phyloP scores from a whole-genome alignment of 2,888 invertebrate species.

The Leptinotarsa haldemani region DNA sequence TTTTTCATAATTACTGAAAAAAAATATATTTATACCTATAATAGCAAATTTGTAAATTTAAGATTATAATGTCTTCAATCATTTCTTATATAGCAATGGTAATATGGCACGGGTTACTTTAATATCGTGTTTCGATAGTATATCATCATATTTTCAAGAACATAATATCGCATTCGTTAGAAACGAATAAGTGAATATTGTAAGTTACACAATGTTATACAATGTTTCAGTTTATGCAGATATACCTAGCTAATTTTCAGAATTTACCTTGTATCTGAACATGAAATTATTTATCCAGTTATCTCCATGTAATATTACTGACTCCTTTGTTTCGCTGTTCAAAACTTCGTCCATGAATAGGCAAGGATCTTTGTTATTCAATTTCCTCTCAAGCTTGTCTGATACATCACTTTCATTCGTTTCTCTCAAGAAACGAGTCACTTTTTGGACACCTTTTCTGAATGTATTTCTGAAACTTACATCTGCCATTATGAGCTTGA shows the following conservation, averaged over 20 bases:
- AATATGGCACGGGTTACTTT: too few species aligned
- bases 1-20: too few species aligned
- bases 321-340: constrained; percentile 21
- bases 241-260: neutral
- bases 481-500: neutral
- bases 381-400: constrained; percentile 18
- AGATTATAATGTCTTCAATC: too few species aligned
- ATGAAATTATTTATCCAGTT: constrained; percentile 42
- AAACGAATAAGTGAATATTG: neutral
- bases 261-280: constrained; percentile 39
- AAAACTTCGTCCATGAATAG: constrained; percentile 22
- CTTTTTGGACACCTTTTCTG: constrained; percentile 12
- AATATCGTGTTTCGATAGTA: too few species aligned
- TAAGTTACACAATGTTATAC: neutral
- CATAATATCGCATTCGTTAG: too few species aligned
- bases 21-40: too few species aligned
- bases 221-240: neutral
- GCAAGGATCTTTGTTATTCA: neutral
- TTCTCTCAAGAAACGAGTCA: constrained; percentile 20
- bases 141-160: too few species aligned
- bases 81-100: too few species aligned
- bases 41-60: too few species aligned
- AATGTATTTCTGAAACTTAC: constrained; percentile 15
- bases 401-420: constrained; percentile 19
- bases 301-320: constrained; percentile 40